phyloP scores from a whole-genome alignment of 2,113 vertebrate genomes.

The Strix aluco region DNA sequence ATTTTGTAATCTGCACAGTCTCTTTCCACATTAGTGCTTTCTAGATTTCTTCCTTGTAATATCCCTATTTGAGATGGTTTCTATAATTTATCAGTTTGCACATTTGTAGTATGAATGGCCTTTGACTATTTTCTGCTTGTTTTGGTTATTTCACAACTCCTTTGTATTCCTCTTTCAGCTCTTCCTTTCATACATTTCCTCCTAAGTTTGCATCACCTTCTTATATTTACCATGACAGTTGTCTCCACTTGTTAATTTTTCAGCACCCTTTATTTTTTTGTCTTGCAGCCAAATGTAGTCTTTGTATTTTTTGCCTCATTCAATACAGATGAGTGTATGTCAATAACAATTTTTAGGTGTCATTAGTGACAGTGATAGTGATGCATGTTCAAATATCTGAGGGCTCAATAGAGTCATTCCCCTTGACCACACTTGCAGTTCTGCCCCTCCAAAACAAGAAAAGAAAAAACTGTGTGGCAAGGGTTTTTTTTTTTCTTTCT shows the following conservation, averaged over 20 bases:
- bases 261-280: neutral
- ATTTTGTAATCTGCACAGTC: neutral
- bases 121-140: neutral
- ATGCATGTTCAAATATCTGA: neutral
- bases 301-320: neutral
- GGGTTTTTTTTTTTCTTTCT: neutral
- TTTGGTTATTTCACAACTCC: neutral
- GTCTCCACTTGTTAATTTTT: neutral
- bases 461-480: neutral
- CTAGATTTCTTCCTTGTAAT: neutral
- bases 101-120: neutral
- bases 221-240: neutral
- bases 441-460: neutral
- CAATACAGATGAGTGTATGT: accelerated
- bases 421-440: neutral
- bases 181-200: neutral
- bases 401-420: neutral
- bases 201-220: neutral
- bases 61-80: neutral
- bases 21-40: neutral
- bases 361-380: neutral
- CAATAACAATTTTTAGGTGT: neutral
- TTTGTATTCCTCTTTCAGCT: neutral
- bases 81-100: neutral
- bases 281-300: neutral